Evolutionary conservation across 2,113 vertebrate genomes (phyloP), one percentile per base, ranked within the genome.

Genomic region (Fulmarus glacialis): DNA sequence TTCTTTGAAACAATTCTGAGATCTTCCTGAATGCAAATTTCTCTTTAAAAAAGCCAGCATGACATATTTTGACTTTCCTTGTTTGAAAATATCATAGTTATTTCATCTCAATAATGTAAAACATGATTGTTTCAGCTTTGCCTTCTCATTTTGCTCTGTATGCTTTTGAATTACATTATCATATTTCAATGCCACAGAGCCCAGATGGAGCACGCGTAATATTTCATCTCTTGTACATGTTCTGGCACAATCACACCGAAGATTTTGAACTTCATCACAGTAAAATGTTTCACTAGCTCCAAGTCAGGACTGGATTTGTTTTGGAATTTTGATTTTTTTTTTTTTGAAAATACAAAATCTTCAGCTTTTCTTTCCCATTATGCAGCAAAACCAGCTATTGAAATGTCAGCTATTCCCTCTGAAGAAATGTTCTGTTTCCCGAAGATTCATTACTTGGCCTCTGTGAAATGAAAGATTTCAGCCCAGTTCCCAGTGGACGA

Each of bases 61-160:
- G 95, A 93, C 93, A 94, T 91, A 95, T 97, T 97, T 96, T 97
- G 93, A 94, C 96, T 97, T 94, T 27, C 70, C 89, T 85, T 97
- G 89, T 96, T 96, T 95, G 95, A 95, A 78, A 96, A 97, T 94
- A 96, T 82, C 87, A 15, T 59, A 72, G 82, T 71, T 87, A 94
- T 90, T 95, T 87, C 77, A 87, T 82, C 74, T 95, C 91, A 90
- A 68, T 85, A 87, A 87, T 64, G 78, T 96, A 60, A 96, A 96
- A 93, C 4, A 66, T 21, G 26, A 80, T 73, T 53, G 74, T 93
- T 96, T 95, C 68, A 34, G 68, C 68, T 92, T 91, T 79, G 89
- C 58, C 89, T 94, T 89, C 67, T 68, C 90, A 75, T 89, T 85
- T 91, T 79, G 74, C 60, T 93, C 87, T 24, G 72, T 78, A 60